Evolutionary conservation across 2,888 invertebrate genomes (phyloP).

Genomic region (Lamproptera curius): DNA sequence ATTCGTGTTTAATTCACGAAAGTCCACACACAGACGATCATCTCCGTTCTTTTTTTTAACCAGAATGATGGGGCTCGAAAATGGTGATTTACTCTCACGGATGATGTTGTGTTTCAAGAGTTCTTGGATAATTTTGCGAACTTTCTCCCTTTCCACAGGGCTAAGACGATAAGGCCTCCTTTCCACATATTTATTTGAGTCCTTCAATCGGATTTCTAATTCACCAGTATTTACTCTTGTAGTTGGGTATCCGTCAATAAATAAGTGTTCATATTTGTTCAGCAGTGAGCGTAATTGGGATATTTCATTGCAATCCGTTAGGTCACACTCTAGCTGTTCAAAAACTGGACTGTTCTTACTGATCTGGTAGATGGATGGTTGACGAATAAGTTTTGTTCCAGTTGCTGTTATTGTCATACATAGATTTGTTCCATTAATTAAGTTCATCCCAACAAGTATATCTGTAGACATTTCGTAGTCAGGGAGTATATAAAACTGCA

Average conservation of each 20-base stretch:
- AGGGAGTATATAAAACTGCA: conserved; percentile 14
- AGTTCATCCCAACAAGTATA: conserved; percentile 19
- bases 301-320: conserved; percentile 13
- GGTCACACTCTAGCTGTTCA: conserved; percentile 18
- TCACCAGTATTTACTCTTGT: conserved; percentile 33
- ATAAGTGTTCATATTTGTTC: conserved; percentile 29
- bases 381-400: conserved; percentile 2
- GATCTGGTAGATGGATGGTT: conserved; percentile 6
- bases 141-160: conserved; percentile 33
- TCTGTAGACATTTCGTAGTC: conserved; percentile 20
- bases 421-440: conserved; percentile 12
- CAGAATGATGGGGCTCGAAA: conserved; percentile 33
- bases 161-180: conserved; percentile 21
- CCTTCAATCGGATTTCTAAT: conserved; percentile 29
- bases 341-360: not conserved
- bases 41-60: conserved; percentile 36
- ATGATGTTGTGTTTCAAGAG: conserved; percentile 33
- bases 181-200: conserved; percentile 26
- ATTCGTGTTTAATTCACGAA: conserved; percentile 27
- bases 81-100: conserved; percentile 24
- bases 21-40: conserved; percentile 33
- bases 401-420: conserved; percentile 6
- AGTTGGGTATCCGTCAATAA: conserved; percentile 28
- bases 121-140: conserved; percentile 28
- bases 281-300: conserved; percentile 19